Conservation (phyloP, 2,113 vertebrate genomes). For the Rallus limicola region DNA sequence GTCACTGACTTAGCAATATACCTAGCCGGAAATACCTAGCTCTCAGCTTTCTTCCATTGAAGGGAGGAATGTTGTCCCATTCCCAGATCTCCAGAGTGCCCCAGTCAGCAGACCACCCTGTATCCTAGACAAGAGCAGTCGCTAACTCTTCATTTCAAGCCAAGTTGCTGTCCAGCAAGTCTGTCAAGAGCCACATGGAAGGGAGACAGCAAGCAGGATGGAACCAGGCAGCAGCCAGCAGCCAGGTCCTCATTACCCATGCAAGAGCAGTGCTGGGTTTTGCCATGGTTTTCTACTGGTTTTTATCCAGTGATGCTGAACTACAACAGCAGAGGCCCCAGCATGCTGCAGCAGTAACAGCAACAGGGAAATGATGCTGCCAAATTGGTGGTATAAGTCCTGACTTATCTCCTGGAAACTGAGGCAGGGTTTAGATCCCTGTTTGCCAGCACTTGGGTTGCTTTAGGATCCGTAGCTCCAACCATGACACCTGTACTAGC, state of each 20-base stretch:
- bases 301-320: neutral
- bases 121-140: neutral
- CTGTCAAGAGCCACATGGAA: neutral
- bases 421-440: neutral
- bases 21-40: neutral
- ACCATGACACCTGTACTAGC: neutral
- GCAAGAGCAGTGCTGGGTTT: neutral
- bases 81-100: neutral
- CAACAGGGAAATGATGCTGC: neutral
- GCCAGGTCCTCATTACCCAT: neutral
- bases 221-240: neutral
- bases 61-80: neutral
- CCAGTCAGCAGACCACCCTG: neutral
- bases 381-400: neutral
- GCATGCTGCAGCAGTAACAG: neutral
- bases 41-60: neutral
- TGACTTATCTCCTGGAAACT: neutral
- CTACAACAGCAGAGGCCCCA: neutral
- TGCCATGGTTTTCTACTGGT: neutral
- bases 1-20: neutral
- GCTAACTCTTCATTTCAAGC: neutral
- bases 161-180: neutral
- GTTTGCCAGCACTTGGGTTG: neutral
- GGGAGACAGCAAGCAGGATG: neutral
- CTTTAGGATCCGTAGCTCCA: neutral